These are phyloP conservation scores for Sciurus vulgaris DNA, from an alignment of 2,797 vertebrate species.

Conservation along the genomic window DNA sequence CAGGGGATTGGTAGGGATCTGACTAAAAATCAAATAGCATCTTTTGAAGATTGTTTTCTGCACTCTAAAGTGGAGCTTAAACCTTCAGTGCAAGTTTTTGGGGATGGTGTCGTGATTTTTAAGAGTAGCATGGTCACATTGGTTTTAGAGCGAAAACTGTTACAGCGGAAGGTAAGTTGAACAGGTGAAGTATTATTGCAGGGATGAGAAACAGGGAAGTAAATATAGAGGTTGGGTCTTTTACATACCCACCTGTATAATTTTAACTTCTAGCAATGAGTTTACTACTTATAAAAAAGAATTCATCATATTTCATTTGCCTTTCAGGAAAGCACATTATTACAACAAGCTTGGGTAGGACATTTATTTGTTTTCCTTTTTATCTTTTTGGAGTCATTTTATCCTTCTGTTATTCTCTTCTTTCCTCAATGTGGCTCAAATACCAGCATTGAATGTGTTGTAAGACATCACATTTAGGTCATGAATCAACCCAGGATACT, in stretches of 20 bases:
- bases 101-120: background rate
- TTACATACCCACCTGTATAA: background rate
- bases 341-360: background rate
- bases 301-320: background rate
- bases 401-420: background rate
- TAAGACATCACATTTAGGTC: background rate
- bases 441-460: background rate
- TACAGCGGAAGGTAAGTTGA: background rate
- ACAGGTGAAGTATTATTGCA: background rate
- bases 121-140: background rate
- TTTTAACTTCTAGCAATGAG: background rate
- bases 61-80: background rate
- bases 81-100: background rate
- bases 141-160: background rate
- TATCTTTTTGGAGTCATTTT: background rate
- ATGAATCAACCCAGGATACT: background rate
- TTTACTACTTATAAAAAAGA: background rate
- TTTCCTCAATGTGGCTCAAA: background rate
- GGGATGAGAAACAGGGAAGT: background rate
- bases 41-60: constrained; percentile 12
- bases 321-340: background rate
- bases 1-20: background rate
- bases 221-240: background rate
- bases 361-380: background rate
- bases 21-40: background rate